Evolutionary conservation across 2,797 vertebrate genomes (phyloP).

Genomic region (Acomys russatus): DNA sequence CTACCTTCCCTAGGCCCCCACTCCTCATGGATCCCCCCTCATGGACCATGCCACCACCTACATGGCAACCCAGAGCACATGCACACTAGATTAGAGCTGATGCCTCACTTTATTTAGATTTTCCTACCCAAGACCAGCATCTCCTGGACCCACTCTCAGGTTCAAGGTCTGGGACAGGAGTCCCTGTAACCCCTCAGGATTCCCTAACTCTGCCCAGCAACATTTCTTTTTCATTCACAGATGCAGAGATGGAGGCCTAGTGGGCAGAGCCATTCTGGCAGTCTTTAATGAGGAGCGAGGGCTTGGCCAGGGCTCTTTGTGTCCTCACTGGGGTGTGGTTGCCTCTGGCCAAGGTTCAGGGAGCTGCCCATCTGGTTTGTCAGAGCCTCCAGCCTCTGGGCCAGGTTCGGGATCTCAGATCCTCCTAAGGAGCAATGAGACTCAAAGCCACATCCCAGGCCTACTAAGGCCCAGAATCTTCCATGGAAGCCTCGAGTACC

Average conservation of each 20-base stretch:
- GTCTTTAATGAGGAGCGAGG: constrained; percentile 37
- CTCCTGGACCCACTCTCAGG: not conserved
- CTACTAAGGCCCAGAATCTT: not conserved
- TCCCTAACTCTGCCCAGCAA: not conserved
- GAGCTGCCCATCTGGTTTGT: constrained; percentile 74
- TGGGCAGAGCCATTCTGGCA: not conserved
- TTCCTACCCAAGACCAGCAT: not conserved
- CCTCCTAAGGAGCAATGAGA: constrained; percentile 38
- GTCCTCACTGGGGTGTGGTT: not conserved
- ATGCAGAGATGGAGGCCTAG: not conserved
- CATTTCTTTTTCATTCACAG: not conserved
- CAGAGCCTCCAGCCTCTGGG: constrained; percentile 75
- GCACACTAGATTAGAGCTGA: not conserved
- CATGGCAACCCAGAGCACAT: not conserved
- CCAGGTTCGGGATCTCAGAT: constrained; percentile 60
- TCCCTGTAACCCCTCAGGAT: not conserved
- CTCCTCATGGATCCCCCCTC: not conserved
- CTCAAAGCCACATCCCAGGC: not conserved
- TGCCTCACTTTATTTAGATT: constrained; percentile 52
- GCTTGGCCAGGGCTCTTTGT: rapidly evolving
- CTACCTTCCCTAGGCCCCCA: not conserved
- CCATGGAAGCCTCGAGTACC: not conserved
- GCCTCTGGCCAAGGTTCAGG: constrained; percentile 52
- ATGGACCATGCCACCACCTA: not conserved
- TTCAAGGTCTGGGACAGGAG: not conserved